Evolutionary conservation across 2,797 vertebrate species (phyloP), one percentile per base, ranked within the genome.

Genomic region (Pempheris klunzingeri): DNA sequence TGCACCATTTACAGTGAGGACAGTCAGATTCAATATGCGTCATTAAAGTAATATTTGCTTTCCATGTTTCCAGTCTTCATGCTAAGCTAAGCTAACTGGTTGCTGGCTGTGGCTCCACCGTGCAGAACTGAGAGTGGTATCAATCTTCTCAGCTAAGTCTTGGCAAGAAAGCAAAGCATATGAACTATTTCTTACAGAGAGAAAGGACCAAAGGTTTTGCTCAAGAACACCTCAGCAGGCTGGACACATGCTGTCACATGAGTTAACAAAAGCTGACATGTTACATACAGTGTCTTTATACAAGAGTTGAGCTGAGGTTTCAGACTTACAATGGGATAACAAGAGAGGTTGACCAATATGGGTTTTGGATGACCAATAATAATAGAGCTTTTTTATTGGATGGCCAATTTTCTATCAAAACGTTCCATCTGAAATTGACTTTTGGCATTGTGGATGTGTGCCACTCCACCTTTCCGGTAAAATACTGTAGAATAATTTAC

Each of bases 391-490:
- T 36, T 77, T 65, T 41, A 71, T 57, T 47, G 20, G 34, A 76
- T 55, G 24, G 41, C 20, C 54, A n/a, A n/a, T n/a, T n/a, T n/a
- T n/a, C n/a, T n/a, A n/a, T n/a, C n/a, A n/a, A n/a, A n/a, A n/a
- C n/a, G n/a, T n/a, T n/a, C n/a, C n/a, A n/a, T n/a, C n/a, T n/a
- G n/a, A n/a, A n/a, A n/a, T n/a, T n/a, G n/a, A n/a, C n/a, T n/a
- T n/a, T n/a, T n/a, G n/a, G 26, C 38, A 34, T 67, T 62, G 52
- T 12, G 10, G 68, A 18, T n/a, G 9, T 53, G 24, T 34, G 9
- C 54, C 32, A 57, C 36, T 67, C 43, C 46, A 60, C 68, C 49
- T 68, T 71, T 71, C 49, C 69, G 71, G 12, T 24, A 50, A 79
- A 82, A 68, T 46, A 20, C 20, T 1, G 4, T 4, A 20, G 24